phyloP scores from a whole-genome alignment of 2,113 vertebrate genomes.

The Hiodon tergisus region DNA sequence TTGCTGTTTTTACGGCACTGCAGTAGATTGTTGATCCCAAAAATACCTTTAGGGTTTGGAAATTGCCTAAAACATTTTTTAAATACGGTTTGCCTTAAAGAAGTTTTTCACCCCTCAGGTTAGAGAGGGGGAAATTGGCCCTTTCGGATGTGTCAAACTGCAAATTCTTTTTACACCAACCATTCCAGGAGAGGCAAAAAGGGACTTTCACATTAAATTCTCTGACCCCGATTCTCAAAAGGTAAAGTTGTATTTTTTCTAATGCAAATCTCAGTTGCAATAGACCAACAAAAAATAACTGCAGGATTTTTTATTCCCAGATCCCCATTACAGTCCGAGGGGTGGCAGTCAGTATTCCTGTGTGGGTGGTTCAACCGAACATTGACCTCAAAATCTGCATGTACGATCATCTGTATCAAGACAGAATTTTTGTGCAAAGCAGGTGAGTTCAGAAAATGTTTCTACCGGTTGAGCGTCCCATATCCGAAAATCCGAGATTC shows the following conservation, averaged over 20 bases:
- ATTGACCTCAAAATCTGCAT: constrained; percentile 84
- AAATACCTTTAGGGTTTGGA: not conserved
- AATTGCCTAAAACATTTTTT: not conserved
- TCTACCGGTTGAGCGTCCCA: too few species aligned
- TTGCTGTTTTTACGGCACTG: not conserved
- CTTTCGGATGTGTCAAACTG: constrained; percentile 73
- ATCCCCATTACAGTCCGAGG: constrained; percentile 56
- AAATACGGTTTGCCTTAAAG: not conserved
- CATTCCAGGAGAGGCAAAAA: constrained; percentile 60
- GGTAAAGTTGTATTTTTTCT: constrained; percentile 57
- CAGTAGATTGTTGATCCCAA: not conserved
- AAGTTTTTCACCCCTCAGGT: constrained; percentile 48
- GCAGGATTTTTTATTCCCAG: constrained; percentile 25
- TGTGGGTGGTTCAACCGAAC: constrained; percentile 69
- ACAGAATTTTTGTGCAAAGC: constrained; percentile 64
- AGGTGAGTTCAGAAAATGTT: constrained; percentile 60
- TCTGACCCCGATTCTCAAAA: constrained; percentile 61
- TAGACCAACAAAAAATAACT: not conserved
- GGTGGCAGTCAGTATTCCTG: constrained; percentile 59
- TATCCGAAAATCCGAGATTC: too few species aligned
- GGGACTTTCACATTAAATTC: constrained; percentile 70
- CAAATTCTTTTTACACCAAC: constrained; percentile 74
- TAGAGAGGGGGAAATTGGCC: constrained; percentile 67
- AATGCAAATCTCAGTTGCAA: not conserved
- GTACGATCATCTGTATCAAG: constrained; percentile 79